Evolutionary conservation across 2,797 vertebrate genomes (phyloP).

Genomic region (Gymnodraco acuticeps): DNA sequence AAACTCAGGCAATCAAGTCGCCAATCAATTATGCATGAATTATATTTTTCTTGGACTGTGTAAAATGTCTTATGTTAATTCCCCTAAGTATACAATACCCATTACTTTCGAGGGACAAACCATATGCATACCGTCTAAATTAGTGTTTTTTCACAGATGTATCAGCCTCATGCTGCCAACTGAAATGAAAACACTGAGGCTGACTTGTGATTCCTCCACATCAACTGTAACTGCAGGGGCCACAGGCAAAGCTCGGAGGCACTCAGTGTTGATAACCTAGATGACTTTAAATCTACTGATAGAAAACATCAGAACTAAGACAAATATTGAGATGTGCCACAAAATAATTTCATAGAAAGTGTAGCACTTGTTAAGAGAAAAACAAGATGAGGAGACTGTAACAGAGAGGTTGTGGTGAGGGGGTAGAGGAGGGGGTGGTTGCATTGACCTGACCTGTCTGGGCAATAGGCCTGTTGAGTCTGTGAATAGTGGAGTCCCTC

Average conservation of each 20-base stretch:
- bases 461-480: conserved; percentile 65
- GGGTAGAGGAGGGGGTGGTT: conserved; percentile 16
- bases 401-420: conserved; percentile 26
- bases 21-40: conserved; percentile 88
- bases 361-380: conserved; percentile 16
- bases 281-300: conserved; percentile 64
- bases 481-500: conserved; percentile 70
- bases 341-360: conserved; percentile 41
- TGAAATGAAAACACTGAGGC: conserved; percentile 70
- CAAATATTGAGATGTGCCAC: conserved; percentile 51
- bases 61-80: conserved; percentile 84
- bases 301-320: conserved; percentile 61
- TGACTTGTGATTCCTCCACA: conserved; percentile 64
- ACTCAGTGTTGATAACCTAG: conserved; percentile 62
- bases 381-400: conserved; percentile 43
- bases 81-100: conserved; percentile 75
- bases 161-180: conserved; percentile 61
- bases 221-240: conserved; percentile 67
- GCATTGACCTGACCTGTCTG: conserved; percentile 75
- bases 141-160: conserved; percentile 72
- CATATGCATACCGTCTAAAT: conserved; percentile 65
- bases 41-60: conserved; percentile 83
- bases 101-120: conserved; percentile 69
- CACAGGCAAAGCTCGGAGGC: conserved; percentile 69
- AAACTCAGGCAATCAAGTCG: conserved; percentile 85